phyloP scores from a whole-genome alignment of 2,113 vertebrate species.

The Planiliza haematocheilus region DNA sequence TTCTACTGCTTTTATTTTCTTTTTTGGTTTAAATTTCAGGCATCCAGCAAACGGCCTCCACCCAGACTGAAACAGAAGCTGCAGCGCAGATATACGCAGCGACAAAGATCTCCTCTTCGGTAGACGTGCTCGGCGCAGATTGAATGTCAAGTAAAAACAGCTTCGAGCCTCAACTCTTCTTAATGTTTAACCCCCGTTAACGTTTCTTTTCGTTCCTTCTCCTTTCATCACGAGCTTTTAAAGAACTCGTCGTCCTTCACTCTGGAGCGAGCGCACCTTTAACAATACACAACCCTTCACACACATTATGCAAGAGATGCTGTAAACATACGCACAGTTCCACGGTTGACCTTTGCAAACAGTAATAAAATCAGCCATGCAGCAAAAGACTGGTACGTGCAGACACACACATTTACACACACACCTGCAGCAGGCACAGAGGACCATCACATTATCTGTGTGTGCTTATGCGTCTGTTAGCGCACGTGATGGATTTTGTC shows the following conservation, averaged over 20 bases:
- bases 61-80: background rate
- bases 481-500: constrained; percentile 3
- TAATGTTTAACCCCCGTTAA: too few species aligned
- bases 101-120: background rate
- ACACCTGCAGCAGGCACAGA: constrained; percentile 11
- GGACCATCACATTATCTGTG: constrained; percentile 7
- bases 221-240: constrained; percentile 23
- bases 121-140: background rate
- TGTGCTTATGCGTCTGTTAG: constrained; percentile 10
- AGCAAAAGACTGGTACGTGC: background rate
- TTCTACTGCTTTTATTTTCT: too few species aligned
- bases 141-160: background rate
- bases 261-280: background rate
- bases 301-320: constrained; percentile 47
- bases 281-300: constrained; percentile 22
- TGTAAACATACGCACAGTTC: constrained; percentile 37
- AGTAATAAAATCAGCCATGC: constrained; percentile 36
- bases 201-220: too few species aligned
- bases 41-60: constrained; percentile 11
- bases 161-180: background rate
- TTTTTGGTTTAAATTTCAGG: constrained; percentile 23
- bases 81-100: too few species aligned
- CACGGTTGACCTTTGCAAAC: constrained; percentile 52
- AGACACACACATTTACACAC: background rate
- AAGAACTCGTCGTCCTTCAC: constrained; percentile 12